Percentiles rank a stretch among this genome's conserved stretches.
phyloP scores from a whole-genome alignment of 53 echinoderm and acorn worm genomes.

The Glandiceps talaboti region DNA sequence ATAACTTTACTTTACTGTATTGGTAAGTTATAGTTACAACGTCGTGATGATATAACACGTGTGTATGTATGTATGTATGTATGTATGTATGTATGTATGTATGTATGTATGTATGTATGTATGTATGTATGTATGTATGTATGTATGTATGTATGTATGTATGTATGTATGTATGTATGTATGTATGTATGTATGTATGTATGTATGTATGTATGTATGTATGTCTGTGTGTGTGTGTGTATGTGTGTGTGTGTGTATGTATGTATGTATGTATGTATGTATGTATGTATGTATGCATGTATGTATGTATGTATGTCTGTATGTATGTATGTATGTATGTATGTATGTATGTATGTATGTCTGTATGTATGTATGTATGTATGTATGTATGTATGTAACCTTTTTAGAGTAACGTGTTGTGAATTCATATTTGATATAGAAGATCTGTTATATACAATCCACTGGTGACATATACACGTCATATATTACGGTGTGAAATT shows the following conservation, averaged over 20 bases:
- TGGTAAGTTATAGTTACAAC: too few relatives aligned
- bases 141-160: background rate
- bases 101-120: background rate
- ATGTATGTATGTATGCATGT: background rate
- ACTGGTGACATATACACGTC: too few relatives aligned
- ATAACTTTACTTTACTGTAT: too few relatives aligned
- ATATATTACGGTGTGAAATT: too few relatives aligned
- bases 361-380: background rate
- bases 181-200: background rate
- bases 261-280: constrained; percentile 1
- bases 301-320: background rate
- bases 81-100: background rate
- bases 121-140: background rate
- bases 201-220: constrained; percentile 11
- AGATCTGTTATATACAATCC: too few relatives aligned
- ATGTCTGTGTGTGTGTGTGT: constrained; percentile 8
- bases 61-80: background rate
- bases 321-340: background rate
- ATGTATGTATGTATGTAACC: background rate
- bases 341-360: background rate
- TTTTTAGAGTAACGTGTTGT: too few relatives aligned
- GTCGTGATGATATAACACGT: background rate
- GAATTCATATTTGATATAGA: too few relatives aligned
- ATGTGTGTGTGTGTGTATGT: constrained; percentile 11
- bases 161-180: background rate